Base-by-base conservation (phyloP, 2,888 invertebrate species). In the Rhagonycha lutea region DNA sequence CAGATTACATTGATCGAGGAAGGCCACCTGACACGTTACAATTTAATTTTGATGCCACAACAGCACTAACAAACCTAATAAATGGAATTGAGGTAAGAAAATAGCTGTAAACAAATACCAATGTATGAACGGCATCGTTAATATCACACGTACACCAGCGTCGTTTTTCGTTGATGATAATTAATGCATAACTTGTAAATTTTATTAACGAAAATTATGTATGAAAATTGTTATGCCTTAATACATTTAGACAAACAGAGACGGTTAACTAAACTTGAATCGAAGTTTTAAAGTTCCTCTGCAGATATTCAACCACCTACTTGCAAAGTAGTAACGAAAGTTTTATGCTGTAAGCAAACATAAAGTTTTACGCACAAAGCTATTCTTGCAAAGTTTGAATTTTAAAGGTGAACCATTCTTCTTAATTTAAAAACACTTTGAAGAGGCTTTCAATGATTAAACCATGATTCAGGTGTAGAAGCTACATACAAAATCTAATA, bases 1-100 rank as follows among this genome's bases (percentile, higher is more conserved):
- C 87, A 4, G 84, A 87, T 75, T 86, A 86, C 72, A 81, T 84
- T 12, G 84, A 84, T 69, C 81, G 86, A 29, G 83, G 83, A 28
- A 79, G 82, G n/a, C 80, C 81, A 28, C 81, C 83, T 68, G 86
- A 86, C 72, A 83, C 84, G 0, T 77, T 87, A 61, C 83, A 85
- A 14, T 81, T 88, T 61, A 86, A 85, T 79, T 88, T 88, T 79
- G 85, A 87, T 69, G 86, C 86, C 85, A 85, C 84, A 7, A 83
- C 85, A 1, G 81, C 82, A 18, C 73, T 85, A 70, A 83, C 80
- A 24, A 83, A 80, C 78, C 82, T 83, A 68, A 80, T 84, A 70
- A 84, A 83, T 74, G 84, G 85, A 80, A 82, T 83, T 70, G 81
- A 82, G 81, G 86, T 86, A 81, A 84, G 82, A 80, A 70, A 18